phyloP scores from a whole-genome alignment of 2,888 invertebrate species.

The Eristalinus aeneus region DNA sequence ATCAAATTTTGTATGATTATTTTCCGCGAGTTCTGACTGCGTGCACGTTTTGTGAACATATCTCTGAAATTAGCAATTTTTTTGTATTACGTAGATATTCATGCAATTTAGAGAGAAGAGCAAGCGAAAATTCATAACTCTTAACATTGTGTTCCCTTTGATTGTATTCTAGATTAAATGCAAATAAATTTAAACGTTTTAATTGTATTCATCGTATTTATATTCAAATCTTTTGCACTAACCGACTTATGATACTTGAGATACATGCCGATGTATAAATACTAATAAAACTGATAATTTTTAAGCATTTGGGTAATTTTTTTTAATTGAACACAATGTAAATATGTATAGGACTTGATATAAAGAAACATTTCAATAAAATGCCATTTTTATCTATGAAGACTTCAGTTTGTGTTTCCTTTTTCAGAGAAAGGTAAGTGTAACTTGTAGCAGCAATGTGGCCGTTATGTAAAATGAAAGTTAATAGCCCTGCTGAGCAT shows the following conservation, averaged over 20 bases:
- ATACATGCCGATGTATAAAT: conserved; percentile 35
- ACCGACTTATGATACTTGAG: conserved; percentile 32
- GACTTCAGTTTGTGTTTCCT: background rate
- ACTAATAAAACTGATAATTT: conserved; percentile 63
- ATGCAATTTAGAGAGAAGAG: background rate
- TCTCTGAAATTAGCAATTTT: conserved; percentile 25
- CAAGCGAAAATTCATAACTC: background rate
- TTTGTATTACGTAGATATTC: background rate
- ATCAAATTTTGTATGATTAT: conserved; percentile 13
- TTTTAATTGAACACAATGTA: conserved; percentile 47
- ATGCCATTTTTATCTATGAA: conserved; percentile 57
- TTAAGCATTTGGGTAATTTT: conserved; percentile 42
- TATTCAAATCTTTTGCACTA: conserved; percentile 43
- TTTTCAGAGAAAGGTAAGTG: background rate
- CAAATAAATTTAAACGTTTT: background rate
- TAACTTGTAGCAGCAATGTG: too few relatives aligned
- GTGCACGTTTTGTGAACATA: background rate
- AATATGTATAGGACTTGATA: conserved; percentile 65
- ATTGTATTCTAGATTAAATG: conserved; percentile 36
- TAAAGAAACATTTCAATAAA: conserved; percentile 60
- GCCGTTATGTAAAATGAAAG: too few relatives aligned
- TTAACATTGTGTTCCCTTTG: conserved; percentile 23
- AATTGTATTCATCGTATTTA: conserved; percentile 27
- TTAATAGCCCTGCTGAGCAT: too few relatives aligned
- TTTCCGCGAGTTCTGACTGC: background rate